Evolutionary conservation across 2,113 vertebrate species (phyloP).

Genomic region (Pipra filicauda): DNA sequence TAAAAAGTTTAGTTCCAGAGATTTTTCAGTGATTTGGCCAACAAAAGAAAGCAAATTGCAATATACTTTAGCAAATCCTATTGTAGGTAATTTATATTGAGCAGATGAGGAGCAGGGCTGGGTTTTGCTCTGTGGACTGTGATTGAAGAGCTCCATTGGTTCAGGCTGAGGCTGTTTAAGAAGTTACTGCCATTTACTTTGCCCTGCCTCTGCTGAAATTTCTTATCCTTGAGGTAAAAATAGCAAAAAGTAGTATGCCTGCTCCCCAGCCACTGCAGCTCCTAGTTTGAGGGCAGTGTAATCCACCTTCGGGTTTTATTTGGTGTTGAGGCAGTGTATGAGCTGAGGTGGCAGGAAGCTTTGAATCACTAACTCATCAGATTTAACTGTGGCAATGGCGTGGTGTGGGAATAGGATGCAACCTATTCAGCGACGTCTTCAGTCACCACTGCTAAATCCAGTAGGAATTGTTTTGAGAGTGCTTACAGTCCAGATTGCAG

Average conservation of each 20-base stretch:
- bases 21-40: not conserved
- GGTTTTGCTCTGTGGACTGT: not conserved
- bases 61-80: not conserved
- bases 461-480: not conserved
- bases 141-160: not conserved
- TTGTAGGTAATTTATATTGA: not conserved
- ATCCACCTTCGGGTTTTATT: not conserved
- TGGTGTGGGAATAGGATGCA: not conserved
- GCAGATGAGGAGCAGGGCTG: not conserved
- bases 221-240: not conserved
- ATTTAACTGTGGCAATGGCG: not conserved
- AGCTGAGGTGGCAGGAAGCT: not conserved
- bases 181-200: not conserved
- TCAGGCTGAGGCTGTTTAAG: not conserved
- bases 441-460: not conserved
- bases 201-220: not conserved
- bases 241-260: not conserved
- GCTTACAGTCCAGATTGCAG: not conserved
- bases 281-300: not conserved
- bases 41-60: not conserved
- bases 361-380: not conserved
- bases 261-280: not conserved
- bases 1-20: not conserved
- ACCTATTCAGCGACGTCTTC: not conserved
- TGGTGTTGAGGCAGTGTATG: rapidly evolving